Percentiles rank a stretch among this genome's conserved stretches.
These are phyloP conservation scores for Synergus laeviventris DNA, from an alignment of 2,888 invertebrate species.

Conservation along the genomic window DNA sequence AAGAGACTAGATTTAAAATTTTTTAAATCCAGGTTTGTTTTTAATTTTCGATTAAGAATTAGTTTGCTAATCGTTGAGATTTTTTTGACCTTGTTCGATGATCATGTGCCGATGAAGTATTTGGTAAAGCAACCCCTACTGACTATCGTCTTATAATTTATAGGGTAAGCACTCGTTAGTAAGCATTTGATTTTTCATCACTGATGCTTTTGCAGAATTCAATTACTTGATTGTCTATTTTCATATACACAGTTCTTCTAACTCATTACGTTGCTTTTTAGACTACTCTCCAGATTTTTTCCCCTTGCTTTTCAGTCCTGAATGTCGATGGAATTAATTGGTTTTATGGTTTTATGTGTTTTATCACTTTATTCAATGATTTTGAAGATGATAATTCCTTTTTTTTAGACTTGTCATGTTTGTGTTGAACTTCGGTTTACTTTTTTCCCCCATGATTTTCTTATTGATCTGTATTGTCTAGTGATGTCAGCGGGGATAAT, in stretches of 20 bases:
- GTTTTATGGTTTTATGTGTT: not conserved
- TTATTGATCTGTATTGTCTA: not conserved
- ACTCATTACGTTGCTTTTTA: conserved; percentile 31
- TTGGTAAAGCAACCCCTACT: conserved; percentile 70
- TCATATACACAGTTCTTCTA: conserved; percentile 31
- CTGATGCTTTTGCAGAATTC: conserved; percentile 59
- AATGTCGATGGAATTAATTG: not conserved
- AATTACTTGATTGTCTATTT: conserved; percentile 49
- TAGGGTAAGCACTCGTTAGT: conserved; percentile 73
- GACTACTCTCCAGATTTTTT: not conserved
- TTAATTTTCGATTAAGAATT: not conserved
- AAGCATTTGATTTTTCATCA: conserved; percentile 58
- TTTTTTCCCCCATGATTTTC: not conserved
- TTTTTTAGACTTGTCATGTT: not conserved
- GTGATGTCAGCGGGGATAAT: not conserved
- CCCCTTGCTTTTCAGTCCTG: not conserved
- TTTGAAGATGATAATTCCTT: not conserved
- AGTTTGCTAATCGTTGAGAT: conserved; percentile 7
- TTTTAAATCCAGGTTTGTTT: not conserved
- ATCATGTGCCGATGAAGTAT: conserved; percentile 54
- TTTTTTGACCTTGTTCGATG: conserved; percentile 13
- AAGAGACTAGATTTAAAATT: not conserved
- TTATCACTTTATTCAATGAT: not conserved
- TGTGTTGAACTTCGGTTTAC: not conserved
- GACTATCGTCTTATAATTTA: conserved; percentile 70